Evolutionary conservation across 35 echinoderm and acorn worm genomes (phyloP).

Genomic region (Nesometra sesokonis): DNA sequence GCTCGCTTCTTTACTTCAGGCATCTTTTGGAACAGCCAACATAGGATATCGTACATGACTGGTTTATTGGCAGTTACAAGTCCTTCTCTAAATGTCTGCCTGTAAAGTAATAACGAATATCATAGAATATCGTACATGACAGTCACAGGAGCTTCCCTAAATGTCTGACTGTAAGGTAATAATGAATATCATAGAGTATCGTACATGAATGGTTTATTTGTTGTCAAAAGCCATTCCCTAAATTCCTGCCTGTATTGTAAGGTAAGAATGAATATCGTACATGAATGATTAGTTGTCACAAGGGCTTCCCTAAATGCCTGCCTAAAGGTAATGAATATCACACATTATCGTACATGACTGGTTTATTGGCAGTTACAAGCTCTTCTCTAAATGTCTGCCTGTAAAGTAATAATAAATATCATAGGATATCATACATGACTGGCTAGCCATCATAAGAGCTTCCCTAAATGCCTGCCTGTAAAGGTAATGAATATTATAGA

Average conservation of each 20-base stretch:
- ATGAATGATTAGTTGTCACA: too few relatives aligned
- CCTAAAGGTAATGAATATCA: too few relatives aligned
- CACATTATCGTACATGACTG: slow-evolving; percentile 80
- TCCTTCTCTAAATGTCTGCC: slow-evolving; percentile 71
- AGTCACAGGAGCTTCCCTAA: background rate
- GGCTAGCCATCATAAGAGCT: too few relatives aligned
- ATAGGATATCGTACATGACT: slow-evolving; percentile 76
- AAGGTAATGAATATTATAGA: too few relatives aligned
- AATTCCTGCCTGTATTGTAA: too few relatives aligned
- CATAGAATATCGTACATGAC: background rate
- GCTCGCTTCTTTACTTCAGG: slow-evolving; percentile 87
- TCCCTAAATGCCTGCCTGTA: too few relatives aligned
- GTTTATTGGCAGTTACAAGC: slow-evolving; percentile 65
- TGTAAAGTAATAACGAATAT: background rate
- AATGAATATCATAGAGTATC: background rate
- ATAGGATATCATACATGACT: background rate
- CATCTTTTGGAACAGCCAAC: slow-evolving; percentile 93
- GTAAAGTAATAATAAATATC: background rate
- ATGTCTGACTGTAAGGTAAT: background rate
- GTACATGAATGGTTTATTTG: background rate
- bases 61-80: slow-evolving; percentile 70
- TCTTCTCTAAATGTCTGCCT: slow-evolving; percentile 77
- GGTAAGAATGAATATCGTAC: too few relatives aligned
- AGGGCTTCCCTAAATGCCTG: too few relatives aligned
- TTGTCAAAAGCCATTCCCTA: background rate